Conservation (phyloP, 2,888 invertebrate species). For the Eilema griseolum region DNA sequence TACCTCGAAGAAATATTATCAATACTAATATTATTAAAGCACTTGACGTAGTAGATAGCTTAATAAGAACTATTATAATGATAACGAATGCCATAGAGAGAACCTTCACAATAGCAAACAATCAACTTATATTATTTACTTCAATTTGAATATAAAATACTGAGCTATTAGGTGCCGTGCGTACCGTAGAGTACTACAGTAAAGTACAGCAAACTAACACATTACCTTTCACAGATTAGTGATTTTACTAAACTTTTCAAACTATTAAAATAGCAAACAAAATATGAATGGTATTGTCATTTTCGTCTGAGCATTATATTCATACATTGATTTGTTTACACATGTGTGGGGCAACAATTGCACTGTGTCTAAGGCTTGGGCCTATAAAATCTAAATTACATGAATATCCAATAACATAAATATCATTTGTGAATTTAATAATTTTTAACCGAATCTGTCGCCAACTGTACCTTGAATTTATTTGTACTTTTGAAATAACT, state of each 20-base stretch:
- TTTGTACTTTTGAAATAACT: background rate
- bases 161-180: constrained; percentile 13
- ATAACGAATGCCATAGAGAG: constrained; percentile 32
- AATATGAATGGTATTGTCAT: background rate
- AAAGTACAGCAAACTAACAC: background rate
- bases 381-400: background rate
- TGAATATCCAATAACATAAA: background rate
- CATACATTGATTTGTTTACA: too few relatives aligned
- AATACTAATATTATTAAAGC: constrained; percentile 10
- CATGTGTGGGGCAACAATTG: too few relatives aligned
- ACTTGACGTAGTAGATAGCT: constrained; percentile 35
- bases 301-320: background rate
- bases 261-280: background rate
- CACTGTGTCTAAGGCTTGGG: background rate
- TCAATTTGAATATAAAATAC: constrained; percentile 51
- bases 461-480: background rate
- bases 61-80: constrained; percentile 42
- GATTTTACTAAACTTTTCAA: background rate
- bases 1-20: constrained; percentile 17
- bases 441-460: background rate
- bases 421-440: background rate
- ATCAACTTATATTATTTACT: constrained; percentile 33
- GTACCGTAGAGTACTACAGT: background rate
- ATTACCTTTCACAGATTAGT: background rate
- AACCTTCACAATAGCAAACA: constrained; percentile 48